These are phyloP conservation scores for Avahi laniger DNA, from an alignment of 2,797 vertebrate genomes.

Conservation along the genomic window DNA sequence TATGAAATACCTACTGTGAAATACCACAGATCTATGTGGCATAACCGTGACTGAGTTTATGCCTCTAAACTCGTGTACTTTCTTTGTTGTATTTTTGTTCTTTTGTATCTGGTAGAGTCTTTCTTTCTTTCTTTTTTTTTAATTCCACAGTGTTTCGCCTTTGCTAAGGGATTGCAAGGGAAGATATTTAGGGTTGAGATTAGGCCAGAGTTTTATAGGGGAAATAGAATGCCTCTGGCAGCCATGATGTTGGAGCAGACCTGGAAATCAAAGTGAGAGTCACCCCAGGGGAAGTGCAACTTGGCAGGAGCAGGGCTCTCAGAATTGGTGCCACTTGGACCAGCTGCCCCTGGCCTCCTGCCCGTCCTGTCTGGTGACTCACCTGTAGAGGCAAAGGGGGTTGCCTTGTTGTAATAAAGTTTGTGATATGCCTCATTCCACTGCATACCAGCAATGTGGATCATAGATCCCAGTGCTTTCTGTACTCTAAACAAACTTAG, in stretches of 20 bases:
- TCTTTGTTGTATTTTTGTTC: not conserved
- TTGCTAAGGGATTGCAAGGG: not conserved
- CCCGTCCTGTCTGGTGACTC: not conserved
- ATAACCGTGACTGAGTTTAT: not conserved
- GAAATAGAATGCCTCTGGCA: not conserved
- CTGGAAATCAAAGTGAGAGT: not conserved
- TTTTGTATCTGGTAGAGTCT: not conserved
- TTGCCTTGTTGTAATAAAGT: not conserved
- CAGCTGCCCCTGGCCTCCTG: too few species aligned
- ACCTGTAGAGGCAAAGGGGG: not conserved
- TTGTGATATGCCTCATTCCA: not conserved
- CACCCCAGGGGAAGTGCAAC: not conserved
- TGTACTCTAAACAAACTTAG: not conserved
- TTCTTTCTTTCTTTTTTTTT: not conserved
- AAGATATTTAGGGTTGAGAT: not conserved
- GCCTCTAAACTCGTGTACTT: not conserved
- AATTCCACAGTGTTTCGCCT: not conserved
- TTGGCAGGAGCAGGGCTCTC: not conserved
- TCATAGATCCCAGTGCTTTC: not conserved
- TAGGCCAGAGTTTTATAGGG: not conserved
- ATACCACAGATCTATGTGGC: not conserved
- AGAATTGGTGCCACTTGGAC: not conserved
- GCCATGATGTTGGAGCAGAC: not conserved
- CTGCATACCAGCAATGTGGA: not conserved
- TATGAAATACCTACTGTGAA: not conserved